Conservation (phyloP, 2,113 vertebrate genomes). For the Sander lucioperca region DNA sequence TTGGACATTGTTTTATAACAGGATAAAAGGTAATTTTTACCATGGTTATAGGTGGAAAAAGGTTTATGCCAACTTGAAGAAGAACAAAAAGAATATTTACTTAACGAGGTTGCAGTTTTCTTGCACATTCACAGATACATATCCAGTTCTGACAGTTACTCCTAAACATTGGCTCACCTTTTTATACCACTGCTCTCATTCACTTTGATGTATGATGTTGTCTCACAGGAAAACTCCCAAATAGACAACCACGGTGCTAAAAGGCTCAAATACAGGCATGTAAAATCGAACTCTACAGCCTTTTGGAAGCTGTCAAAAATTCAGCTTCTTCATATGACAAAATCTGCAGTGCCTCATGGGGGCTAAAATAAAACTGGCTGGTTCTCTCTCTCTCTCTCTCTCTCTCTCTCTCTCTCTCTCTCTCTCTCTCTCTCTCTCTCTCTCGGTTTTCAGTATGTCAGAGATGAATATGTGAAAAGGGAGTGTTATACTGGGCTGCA, state of each 20-base stretch:
- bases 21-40: too few relatives aligned
- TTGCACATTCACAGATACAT: slow-evolving; percentile 24
- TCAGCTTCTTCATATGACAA: slow-evolving; percentile 63
- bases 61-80: background rate
- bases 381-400: slow-evolving; percentile 9
- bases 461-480: slow-evolving; percentile 71
- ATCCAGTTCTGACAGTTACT: slow-evolving; percentile 26
- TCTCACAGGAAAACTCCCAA: slow-evolving; percentile 56
- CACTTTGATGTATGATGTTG: slow-evolving; percentile 46
- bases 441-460: slow-evolving; percentile 68
- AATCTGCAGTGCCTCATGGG: slow-evolving; percentile 67
- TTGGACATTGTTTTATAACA: background rate
- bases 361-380: slow-evolving; percentile 73
- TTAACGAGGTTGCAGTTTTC: background rate
- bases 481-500: slow-evolving; percentile 73
- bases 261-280: slow-evolving; percentile 51
- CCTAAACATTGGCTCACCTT: slow-evolving; percentile 31
- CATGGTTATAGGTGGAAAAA: background rate
- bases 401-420: slow-evolving; percentile 9
- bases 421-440: slow-evolving; percentile 22
- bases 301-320: slow-evolving; percentile 70
- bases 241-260: slow-evolving; percentile 52
- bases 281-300: slow-evolving; percentile 58
- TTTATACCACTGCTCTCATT: slow-evolving; percentile 43
- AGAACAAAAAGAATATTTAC: background rate